Evolutionary conservation across 2,113 vertebrate genomes (phyloP).

Genomic region (Puffinus mauretanicus): DNA sequence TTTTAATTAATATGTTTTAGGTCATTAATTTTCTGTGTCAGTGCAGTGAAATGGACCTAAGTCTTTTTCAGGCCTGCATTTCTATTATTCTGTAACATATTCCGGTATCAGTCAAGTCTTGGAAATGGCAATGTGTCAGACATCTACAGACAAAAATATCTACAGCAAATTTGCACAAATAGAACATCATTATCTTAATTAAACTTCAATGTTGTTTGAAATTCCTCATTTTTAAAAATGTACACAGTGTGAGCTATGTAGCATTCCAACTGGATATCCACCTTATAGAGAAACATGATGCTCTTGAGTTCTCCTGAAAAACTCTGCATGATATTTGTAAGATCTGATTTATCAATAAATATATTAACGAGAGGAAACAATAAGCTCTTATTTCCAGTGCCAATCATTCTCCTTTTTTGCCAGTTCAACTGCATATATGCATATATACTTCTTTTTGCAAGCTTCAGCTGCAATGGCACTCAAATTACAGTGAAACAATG

Average conservation of each 20-base stretch:
- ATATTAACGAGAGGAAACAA: not conserved
- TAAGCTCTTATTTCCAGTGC: constrained; percentile 8
- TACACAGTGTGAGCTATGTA: not conserved
- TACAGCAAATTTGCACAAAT: not conserved
- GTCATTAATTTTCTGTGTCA: not conserved
- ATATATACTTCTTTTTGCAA: not conserved
- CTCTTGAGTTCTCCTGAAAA: not conserved
- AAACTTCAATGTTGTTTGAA: not conserved
- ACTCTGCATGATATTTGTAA: not conserved
- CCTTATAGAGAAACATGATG: not conserved
- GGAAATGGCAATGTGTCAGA: not conserved
- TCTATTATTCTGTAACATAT: not conserved
- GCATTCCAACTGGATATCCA: not conserved
- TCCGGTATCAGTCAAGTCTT: not conserved
- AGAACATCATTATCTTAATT: not conserved
- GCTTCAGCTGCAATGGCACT: not conserved
- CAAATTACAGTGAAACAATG: constrained; percentile 3
- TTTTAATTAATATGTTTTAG: not conserved
- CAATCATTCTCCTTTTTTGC: not conserved
- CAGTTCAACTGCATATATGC: not conserved
- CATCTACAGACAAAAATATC: not conserved
- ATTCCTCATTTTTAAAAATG: not conserved
- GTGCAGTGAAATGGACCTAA: not conserved
- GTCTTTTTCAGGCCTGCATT: not conserved
- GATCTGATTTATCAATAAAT: constrained; percentile 25